Conservation (phyloP, 2,888 invertebrate genomes). For the Cheilosia pagana region DNA sequence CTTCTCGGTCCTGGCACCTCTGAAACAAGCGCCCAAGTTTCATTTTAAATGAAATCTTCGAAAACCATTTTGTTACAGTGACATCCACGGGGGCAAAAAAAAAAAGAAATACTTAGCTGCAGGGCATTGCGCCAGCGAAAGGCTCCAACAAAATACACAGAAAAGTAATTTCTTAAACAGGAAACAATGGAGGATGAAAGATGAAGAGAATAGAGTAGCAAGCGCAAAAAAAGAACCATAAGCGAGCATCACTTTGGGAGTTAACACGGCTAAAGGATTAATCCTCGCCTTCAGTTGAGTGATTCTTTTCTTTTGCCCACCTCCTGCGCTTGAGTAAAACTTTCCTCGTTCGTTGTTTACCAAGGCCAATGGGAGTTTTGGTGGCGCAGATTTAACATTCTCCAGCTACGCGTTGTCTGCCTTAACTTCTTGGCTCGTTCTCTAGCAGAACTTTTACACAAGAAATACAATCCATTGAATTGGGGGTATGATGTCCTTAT, state of each 20-base stretch:
- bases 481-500: constrained; percentile 59
- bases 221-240: constrained; percentile 37
- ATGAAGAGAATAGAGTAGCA: constrained; percentile 20
- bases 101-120: constrained; percentile 47
- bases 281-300: constrained; percentile 69
- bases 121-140: constrained; percentile 3
- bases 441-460: constrained; percentile 24
- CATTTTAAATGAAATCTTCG: constrained; percentile 39
- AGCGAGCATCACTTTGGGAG: constrained; percentile 64
- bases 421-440: constrained; percentile 58
- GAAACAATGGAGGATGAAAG: constrained; percentile 42
- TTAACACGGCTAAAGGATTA: constrained; percentile 72
- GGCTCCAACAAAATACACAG: constrained; percentile 19
- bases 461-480: constrained; percentile 54
- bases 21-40: constrained; percentile 6
- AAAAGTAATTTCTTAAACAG: constrained; percentile 59
- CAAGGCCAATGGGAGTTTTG: constrained; percentile 52
- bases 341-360: constrained; percentile 65
- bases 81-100: constrained; percentile 40
- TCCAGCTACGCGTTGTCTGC: constrained; percentile 11
- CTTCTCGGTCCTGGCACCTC: background rate
- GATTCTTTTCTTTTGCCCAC: constrained; percentile 51
- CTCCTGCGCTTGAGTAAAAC: constrained; percentile 43
- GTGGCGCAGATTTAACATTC: constrained; percentile 44
- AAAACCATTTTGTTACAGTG: constrained; percentile 27